A percentile compares a stretch with the other conserved stretches of the same genome.
Conservation (phyloP, 2,888 invertebrate genomes). For the Cephalotes varians region DNA sequence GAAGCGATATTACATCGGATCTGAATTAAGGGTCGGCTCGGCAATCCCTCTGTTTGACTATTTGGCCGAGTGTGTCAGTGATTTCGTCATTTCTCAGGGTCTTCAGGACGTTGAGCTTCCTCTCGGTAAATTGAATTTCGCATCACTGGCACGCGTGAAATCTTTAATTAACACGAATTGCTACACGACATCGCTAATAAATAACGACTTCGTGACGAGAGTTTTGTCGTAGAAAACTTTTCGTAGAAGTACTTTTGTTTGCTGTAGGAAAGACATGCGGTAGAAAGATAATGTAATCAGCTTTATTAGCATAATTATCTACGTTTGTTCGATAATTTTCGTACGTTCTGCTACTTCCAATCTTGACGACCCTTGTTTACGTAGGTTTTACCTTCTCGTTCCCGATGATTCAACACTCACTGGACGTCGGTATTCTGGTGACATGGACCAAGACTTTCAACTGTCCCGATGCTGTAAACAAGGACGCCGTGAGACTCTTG, state of each 20-base stretch:
- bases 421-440: conserved; percentile 91
- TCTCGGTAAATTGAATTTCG: conserved; percentile 87
- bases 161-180: conserved; percentile 20
- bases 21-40: conserved; percentile 88
- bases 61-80: conserved; percentile 91
- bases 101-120: conserved; percentile 88
- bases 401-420: conserved; percentile 91
- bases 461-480: conserved; percentile 89
- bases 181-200: background rate
- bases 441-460: conserved; percentile 96
- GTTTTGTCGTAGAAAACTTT: conserved; percentile 37
- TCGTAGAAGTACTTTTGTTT: conserved; percentile 50
- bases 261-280: background rate
- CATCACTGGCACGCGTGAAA: background rate
- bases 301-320: conserved; percentile 26
- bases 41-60: conserved; percentile 91
- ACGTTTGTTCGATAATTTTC: conserved; percentile 10
- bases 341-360: background rate
- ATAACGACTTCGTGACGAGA: conserved; percentile 1
- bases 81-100: conserved; percentile 89
- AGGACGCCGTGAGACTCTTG: conserved; percentile 91
- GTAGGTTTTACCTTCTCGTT: conserved; percentile 95
- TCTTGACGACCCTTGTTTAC: background rate
- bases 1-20: conserved; percentile 89
- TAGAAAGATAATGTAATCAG: conserved; percentile 11